Evolutionary conservation across 2,113 vertebrate species (phyloP), one percentile per base, ranked within the genome.

Genomic region (Pheucticus melanocephalus): DNA sequence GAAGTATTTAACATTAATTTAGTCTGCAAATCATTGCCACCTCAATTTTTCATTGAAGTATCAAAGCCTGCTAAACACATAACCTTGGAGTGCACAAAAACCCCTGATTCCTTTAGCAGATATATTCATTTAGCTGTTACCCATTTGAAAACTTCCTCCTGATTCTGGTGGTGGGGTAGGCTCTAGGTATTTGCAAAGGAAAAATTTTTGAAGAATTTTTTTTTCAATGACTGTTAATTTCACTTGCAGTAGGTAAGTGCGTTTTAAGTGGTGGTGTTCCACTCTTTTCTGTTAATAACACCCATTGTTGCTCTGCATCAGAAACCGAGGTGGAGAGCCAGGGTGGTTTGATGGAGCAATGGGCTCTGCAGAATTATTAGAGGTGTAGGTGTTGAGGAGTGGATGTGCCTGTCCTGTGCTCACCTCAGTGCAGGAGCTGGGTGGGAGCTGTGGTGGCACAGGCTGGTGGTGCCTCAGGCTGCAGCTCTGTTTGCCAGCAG

Each of bases 1-100:
- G 97, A 98, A 98, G 97, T 97, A 97, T 97, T 98, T 98, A 98
- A 94, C 95, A 87, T 97, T 97, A 96, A 97, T 97, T 98, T 97
- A 97, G 96, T 95, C 96, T 97, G 90, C 95, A 97, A 97, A 96
- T 98, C 97, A 95, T 96, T 94, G 96, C 94, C 95, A 97, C 97
- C 97, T 97, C 96, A 40, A 75, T 95, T 97, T 98, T 96, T 97
- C 96, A 94, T 88, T 96, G 95, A 97, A 95, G 86, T 97, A 96
- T 95, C 60, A 92, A 96, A 95, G 85, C 78, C 97, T 95, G 92
- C 96, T 96, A 93, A 97, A 97, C 96, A 94, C 95, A 92, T 92
- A 88, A 68, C 63, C 82, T 91, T 25, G 75, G 87, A 82, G 75
- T 53, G 47, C 94, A 57, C 25, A 16, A 50, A 80, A 81, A 6